Conservation (phyloP, 2,113 vertebrate genomes). For the Paraplagusia blochii region DNA sequence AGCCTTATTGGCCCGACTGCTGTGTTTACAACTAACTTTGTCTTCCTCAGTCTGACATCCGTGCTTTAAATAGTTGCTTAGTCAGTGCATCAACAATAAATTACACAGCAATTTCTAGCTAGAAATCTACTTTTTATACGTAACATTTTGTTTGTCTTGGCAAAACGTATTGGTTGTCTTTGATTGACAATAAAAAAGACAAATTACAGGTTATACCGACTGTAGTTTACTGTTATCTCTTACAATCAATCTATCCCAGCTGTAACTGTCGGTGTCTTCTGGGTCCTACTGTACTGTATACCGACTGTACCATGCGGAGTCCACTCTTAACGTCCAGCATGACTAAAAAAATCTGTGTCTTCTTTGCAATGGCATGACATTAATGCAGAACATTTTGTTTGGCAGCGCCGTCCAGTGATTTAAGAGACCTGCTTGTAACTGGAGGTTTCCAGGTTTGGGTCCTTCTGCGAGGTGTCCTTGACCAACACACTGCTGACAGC, state of each 20-base stretch:
- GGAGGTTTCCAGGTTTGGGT: conserved; percentile 52
- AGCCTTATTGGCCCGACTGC: not conserved
- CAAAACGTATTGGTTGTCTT: too few species aligned
- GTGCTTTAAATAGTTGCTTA: not conserved
- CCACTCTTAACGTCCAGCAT: conserved; percentile 5
- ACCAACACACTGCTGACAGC: conserved; percentile 36
- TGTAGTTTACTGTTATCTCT: conserved; percentile 1
- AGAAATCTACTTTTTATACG: too few species aligned
- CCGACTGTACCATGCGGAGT: conserved; percentile 12
- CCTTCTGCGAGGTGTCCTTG: conserved; percentile 31
- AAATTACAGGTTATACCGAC: not conserved
- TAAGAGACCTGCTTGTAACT: conserved; percentile 36
- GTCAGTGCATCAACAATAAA: too few species aligned
- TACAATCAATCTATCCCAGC: too few species aligned
- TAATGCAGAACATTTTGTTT: conserved; percentile 40
- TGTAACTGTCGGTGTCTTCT: too few species aligned
- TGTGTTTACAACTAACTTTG: too few species aligned
- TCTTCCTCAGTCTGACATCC: conserved; percentile 17
- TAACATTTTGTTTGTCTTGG: too few species aligned
- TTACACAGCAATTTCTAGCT: too few species aligned
- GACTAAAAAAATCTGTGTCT: conserved; percentile 21
- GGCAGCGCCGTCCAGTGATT: conserved; percentile 33
- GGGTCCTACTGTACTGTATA: not conserved
- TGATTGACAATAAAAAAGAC: not conserved
- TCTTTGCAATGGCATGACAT: conserved; percentile 37